Percentiles rank a stretch among this genome's conserved stretches.
Conservation (phyloP, 2,797 vertebrate genomes). For the Falco novaeseelandiae region DNA sequence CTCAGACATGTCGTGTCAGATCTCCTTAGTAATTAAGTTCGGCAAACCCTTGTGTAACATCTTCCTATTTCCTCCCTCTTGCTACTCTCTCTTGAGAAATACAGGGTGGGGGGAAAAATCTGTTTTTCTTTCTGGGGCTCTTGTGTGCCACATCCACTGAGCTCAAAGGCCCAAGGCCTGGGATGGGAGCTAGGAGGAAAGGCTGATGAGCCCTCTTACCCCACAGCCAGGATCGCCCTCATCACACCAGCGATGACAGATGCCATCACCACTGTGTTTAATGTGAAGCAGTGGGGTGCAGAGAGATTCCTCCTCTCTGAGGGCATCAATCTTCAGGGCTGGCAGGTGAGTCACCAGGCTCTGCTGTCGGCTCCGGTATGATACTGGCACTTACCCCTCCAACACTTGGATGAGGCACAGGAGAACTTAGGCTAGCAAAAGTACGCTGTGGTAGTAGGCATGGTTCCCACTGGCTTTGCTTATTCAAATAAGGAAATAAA, state of each 20-base stretch:
- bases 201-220: neutral
- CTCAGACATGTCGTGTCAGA: neutral
- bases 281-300: neutral
- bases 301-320: neutral
- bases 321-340: neutral
- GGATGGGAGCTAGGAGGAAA: neutral
- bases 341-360: neutral
- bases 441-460: fast-evolving
- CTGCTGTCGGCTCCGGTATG: neutral
- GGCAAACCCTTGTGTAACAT: neutral
- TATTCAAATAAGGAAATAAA: neutral
- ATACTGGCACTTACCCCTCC: neutral
- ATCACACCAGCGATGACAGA: neutral
- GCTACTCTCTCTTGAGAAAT: neutral
- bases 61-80: neutral
- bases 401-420: neutral
- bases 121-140: neutral
- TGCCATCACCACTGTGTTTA: neutral
- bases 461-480: neutral
- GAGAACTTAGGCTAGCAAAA: neutral
- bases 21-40: neutral
- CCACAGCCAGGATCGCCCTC: neutral
- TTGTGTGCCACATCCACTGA: neutral
- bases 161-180: neutral
- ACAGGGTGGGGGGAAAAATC: neutral